Percentiles rank a stretch among this genome's conserved stretches.
These are phyloP conservation scores for Schizopygopsis malacanthus DNA, from an alignment of 2,797 vertebrate genomes.

Conservation along the genomic window DNA sequence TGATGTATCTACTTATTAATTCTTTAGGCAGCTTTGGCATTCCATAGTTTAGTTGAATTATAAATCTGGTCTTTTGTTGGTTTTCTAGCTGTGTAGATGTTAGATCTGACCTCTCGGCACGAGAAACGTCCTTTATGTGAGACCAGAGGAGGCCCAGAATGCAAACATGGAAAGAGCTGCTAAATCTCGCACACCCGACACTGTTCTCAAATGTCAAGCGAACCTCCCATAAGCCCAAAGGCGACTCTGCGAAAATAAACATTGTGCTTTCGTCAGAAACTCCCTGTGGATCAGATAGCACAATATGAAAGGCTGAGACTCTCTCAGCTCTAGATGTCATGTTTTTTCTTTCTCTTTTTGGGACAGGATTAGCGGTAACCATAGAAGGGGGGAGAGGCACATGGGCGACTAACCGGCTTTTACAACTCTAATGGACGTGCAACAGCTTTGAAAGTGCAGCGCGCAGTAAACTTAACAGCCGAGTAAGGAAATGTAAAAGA, in stretches of 20 bases:
- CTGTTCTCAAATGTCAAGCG: conserved; percentile 60
- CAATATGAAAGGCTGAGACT: conserved; percentile 60
- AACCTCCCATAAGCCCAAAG: conserved; percentile 54
- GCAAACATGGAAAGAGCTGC: conserved; percentile 57
- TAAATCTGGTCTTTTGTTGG: not conserved
- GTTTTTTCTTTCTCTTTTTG: conserved; percentile 51
- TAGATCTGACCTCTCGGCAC: not conserved
- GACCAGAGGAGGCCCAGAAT: conserved; percentile 27
- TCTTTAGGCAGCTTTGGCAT: not conserved
- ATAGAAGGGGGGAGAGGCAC: conserved; percentile 56
- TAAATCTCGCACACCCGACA: conserved; percentile 59
- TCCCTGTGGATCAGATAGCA: conserved; percentile 59
- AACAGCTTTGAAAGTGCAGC: conserved; percentile 56
- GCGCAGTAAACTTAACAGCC: conserved; percentile 62
- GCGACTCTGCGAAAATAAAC: conserved; percentile 61
- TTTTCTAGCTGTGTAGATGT: not conserved
- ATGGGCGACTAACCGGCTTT: conserved; percentile 45
- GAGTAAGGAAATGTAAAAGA: conserved; percentile 66
- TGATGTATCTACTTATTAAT: not conserved
- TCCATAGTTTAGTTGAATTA: not conserved
- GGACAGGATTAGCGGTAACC: conserved; percentile 61
- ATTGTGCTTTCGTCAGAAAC: conserved; percentile 58
- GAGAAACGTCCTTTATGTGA: conserved; percentile 40
- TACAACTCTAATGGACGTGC: conserved; percentile 56
- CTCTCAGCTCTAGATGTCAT: conserved; percentile 60